Conservation (phyloP, 2,888 invertebrate species). For the Labia minor region DNA sequence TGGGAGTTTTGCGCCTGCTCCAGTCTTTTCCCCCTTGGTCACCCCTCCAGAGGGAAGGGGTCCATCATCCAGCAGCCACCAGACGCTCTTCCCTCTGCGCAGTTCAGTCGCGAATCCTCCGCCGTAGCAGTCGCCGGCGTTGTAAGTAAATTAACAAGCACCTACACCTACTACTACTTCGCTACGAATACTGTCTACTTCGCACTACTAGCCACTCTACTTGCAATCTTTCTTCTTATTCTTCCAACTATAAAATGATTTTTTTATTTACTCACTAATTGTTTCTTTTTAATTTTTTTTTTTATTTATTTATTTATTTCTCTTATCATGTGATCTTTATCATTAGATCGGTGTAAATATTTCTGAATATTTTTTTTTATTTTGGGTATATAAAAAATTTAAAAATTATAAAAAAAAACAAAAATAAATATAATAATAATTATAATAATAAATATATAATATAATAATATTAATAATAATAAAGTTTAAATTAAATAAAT, state of each 20-base stretch:
- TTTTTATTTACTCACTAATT: neutral
- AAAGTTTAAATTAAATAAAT: too few species aligned
- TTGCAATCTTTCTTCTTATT: neutral
- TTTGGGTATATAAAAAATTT: too few species aligned
- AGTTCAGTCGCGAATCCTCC: conserved; percentile 13
- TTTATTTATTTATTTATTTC: neutral
- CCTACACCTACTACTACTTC: neutral
- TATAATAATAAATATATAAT: neutral
- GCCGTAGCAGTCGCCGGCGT: neutral
- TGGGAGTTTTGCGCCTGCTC: too few species aligned
- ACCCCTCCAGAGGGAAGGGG: neutral
- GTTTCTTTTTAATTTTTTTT: neutral
- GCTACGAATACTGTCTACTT: neutral
- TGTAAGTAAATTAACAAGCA: neutral
- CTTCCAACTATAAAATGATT: neutral
- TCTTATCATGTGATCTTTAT: neutral
- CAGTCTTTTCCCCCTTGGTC: neutral
- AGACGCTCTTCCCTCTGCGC: neutral
- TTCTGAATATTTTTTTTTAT: too few species aligned
- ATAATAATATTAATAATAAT: neutral
- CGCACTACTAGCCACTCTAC: too few species aligned
- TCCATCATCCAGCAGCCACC: neutral
- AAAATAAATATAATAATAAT: neutral
- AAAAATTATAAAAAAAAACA: neutral
- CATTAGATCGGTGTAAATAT: too few species aligned